Percentiles rank a stretch among this genome's conserved stretches.
phyloP scores from a whole-genome alignment of 2,113 vertebrate species.

The Eptatretus burgeri region DNA sequence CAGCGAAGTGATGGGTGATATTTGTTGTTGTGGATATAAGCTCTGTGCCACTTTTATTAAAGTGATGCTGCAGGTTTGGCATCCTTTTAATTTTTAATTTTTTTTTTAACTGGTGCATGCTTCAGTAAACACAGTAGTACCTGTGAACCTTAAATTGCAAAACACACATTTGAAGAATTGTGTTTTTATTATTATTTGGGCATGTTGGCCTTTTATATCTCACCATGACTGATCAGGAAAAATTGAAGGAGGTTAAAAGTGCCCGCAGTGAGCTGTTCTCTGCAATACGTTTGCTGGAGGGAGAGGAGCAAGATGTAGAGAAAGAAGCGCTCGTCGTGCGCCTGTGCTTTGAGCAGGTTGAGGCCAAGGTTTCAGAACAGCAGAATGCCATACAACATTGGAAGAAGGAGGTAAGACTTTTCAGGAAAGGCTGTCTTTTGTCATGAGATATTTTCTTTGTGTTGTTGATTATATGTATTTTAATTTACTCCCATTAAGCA shows the following conservation, averaged over 20 bases:
- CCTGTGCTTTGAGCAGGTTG: slow-evolving; percentile 49
- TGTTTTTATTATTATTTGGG: too few relatives aligned
- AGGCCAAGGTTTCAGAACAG: slow-evolving; percentile 33
- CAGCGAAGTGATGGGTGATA: too few relatives aligned
- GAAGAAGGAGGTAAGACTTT: slow-evolving; percentile 47
- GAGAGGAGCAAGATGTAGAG: slow-evolving; percentile 42
- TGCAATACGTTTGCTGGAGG: slow-evolving; percentile 34
- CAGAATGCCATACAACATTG: slow-evolving; percentile 59
- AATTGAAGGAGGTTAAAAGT: slow-evolving; percentile 26
- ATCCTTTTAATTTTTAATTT: too few relatives aligned
- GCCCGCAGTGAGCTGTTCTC: slow-evolving; percentile 26
- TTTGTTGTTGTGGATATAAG: too few relatives aligned
- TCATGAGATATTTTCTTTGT: not conserved
- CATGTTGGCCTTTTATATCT: too few relatives aligned
- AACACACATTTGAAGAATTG: too few relatives aligned
- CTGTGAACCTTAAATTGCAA: too few relatives aligned
- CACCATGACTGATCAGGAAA: not conserved
- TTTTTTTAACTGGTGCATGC: too few relatives aligned
- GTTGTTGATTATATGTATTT: not conserved
- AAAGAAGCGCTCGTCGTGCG: slow-evolving; percentile 49
- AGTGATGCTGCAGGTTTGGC: too few relatives aligned
- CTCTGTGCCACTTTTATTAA: too few relatives aligned
- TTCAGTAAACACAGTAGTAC: too few relatives aligned
- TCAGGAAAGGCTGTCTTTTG: not conserved
- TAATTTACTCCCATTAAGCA: not conserved